Evolutionary conservation across 92 coral and sea anemone species (phyloP).

Genomic region (Palythoa caribaeorum): DNA sequence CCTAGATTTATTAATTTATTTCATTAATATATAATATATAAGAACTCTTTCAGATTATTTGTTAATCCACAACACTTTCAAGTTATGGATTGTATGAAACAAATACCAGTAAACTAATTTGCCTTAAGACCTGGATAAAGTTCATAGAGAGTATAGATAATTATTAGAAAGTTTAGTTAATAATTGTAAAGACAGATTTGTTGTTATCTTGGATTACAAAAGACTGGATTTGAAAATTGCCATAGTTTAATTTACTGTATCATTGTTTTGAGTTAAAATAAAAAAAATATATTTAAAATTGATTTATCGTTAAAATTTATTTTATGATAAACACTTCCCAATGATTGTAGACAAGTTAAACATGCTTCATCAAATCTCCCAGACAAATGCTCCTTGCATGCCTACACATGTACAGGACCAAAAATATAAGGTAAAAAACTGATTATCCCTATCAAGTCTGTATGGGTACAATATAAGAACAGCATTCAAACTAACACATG

Average conservation of each 20-base stretch:
- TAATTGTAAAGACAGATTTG: not conserved
- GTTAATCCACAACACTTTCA: constrained; percentile 2
- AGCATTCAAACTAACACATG: not conserved
- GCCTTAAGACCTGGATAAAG: constrained; percentile 6
- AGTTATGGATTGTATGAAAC: constrained; percentile 3
- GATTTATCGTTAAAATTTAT: not conserved
- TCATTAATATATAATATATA: not conserved
- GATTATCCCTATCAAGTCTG: not conserved
- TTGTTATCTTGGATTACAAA: not conserved
- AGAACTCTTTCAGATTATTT: not conserved
- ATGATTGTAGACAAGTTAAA: constrained; percentile 34
- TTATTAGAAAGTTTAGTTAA: not conserved
- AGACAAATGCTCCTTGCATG: constrained; percentile 49
- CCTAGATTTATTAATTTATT: not conserved
- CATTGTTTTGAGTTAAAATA: not conserved
- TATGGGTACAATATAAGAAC: not conserved
- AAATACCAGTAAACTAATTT: constrained; percentile 1
- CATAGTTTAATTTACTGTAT: not conserved
- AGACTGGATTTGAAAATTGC: not conserved
- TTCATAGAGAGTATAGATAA: not conserved
- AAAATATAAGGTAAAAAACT: not conserved
- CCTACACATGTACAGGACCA: constrained; percentile 24
- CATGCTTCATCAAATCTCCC: constrained; percentile 48
- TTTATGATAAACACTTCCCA: constrained; percentile 30
- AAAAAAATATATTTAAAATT: not conserved